Percentiles rank a stretch among this genome's conserved stretches.
Conservation (phyloP, 2,888 invertebrate species). For the Callyntrura sp. region DNA sequence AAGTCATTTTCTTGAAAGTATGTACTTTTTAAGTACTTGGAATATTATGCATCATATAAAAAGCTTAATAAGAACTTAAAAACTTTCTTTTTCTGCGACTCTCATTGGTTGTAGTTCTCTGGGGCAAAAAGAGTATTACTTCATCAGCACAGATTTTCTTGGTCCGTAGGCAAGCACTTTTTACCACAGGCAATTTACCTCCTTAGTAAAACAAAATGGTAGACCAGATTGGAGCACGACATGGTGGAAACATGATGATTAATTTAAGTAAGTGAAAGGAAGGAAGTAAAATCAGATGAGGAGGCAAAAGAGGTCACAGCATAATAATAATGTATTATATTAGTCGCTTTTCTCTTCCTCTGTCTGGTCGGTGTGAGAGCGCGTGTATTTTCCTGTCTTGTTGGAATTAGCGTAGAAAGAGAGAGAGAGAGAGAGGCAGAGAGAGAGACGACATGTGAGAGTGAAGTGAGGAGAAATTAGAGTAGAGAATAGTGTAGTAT, state of each 20-base stretch:
- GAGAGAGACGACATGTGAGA: neutral
- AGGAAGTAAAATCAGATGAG: slow-evolving; percentile 33
- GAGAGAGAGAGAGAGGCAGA: neutral
- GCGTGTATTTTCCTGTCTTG: neutral
- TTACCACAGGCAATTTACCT: neutral
- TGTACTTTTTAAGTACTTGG: too few species aligned
- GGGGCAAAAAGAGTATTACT: neutral
- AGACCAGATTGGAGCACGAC: neutral
- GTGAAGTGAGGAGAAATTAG: neutral
- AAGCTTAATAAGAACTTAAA: neutral
- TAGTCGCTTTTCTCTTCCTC: neutral
- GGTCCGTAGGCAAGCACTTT: neutral
- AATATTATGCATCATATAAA: neutral
- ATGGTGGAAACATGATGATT: slow-evolving; percentile 60
- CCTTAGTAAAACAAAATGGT: neutral
- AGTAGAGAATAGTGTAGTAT: neutral
- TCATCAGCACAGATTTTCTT: slow-evolving; percentile 19
- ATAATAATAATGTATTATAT: neutral
- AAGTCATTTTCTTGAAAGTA: too few species aligned
- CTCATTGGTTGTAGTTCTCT: too few species aligned
- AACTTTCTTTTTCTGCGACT: too few species aligned
- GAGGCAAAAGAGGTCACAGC: slow-evolving; percentile 32
- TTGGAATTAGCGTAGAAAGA: neutral
- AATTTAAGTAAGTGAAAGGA: slow-evolving; percentile 58
- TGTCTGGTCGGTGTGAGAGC: neutral